Base-by-base conservation (phyloP, 2,113 vertebrate species). In the Antigone vipio region DNA sequence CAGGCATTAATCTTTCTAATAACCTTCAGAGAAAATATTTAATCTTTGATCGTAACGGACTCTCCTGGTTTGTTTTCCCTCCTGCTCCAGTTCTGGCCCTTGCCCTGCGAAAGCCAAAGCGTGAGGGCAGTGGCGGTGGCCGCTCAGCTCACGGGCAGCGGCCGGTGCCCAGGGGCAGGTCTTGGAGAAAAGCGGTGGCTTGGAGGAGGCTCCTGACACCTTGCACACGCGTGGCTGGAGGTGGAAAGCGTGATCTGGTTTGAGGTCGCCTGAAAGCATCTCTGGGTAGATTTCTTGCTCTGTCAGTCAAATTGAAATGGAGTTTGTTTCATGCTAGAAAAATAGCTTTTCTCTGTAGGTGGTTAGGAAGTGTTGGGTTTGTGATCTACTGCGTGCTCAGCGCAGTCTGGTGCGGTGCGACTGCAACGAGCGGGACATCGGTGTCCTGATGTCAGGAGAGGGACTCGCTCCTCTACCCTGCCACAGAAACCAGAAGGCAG, bases 401-500 rank as follows among this genome's bases (percentile, higher is more conserved):
- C 3, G 22, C 23, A 9, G 9, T 21, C 32, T 6, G 7, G 6
- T 1, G 8, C 1, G 9, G 20, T 2, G 14, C 3, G 6, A 32
- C 56, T 20, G 60, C 24, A 5, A 26, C 0, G 7, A 38, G 50
- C 38, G 10, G 59, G 30, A 22, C 7, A 1, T 3, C 0, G 3
- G 21, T 15, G 3, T 4, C 27, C 76, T 11, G 56, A 1, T 5
- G 23, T 24, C 3, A 4, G 18, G 27, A 49, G 5, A 32, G 62
- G 42, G 11, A 3, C 23, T 40, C 3, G 5, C 10, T 44, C 18
- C 35, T 40, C 29, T 7, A 1, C 42, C 23, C 21, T 15, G 60
- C 24, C 18, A 4, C 55, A 68, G 74, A 8, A 40, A 9, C 12
- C 73, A 17, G 12, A 5, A 15, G 40, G 27, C 30, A 52, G 82